Conservation (phyloP, 2,113 vertebrate species). For the Conger conger region DNA sequence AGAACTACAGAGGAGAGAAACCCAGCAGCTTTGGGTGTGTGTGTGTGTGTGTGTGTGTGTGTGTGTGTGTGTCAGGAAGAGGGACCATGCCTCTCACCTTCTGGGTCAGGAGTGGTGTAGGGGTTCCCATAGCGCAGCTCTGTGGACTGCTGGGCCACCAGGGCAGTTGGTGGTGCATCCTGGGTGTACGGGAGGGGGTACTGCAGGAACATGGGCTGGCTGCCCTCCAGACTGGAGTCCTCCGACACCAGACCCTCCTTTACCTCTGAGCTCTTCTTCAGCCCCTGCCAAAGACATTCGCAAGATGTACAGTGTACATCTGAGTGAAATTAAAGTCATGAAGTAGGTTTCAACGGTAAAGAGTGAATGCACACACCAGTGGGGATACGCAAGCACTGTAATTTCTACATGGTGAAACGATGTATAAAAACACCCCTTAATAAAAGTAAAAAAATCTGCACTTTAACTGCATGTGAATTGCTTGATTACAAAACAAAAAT, state of each 20-base stretch:
- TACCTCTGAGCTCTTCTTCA: slow-evolving; percentile 66
- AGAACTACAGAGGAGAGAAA: not conserved
- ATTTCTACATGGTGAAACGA: too few relatives aligned
- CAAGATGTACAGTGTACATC: not conserved
- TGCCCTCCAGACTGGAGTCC: slow-evolving; percentile 61
- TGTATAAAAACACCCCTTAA: too few relatives aligned
- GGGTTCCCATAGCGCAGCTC: slow-evolving; percentile 91
- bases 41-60: not conserved
- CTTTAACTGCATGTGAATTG: too few relatives aligned
- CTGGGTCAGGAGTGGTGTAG: slow-evolving; percentile 76
- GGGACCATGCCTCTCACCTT: slow-evolving; percentile 65
- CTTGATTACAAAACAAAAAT: too few relatives aligned
- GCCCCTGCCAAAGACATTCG: slow-evolving; percentile 67
- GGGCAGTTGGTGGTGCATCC: slow-evolving; percentile 71
- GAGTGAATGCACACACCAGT: not conserved
- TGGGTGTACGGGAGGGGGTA: slow-evolving; percentile 76
- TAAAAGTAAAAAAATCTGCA: too few relatives aligned
- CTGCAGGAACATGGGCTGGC: slow-evolving; percentile 69
- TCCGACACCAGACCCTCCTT: slow-evolving; percentile 68
- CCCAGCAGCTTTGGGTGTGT: not conserved
- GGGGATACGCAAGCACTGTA: too few relatives aligned
- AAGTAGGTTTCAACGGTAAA: not conserved
- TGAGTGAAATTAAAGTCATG: not conserved
- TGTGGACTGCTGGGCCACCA: slow-evolving; percentile 74
- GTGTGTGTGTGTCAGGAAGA: not conserved